Evolutionary conservation across 2,797 vertebrate genomes (phyloP).

Genomic region (Gymnothorax reevesii): DNA sequence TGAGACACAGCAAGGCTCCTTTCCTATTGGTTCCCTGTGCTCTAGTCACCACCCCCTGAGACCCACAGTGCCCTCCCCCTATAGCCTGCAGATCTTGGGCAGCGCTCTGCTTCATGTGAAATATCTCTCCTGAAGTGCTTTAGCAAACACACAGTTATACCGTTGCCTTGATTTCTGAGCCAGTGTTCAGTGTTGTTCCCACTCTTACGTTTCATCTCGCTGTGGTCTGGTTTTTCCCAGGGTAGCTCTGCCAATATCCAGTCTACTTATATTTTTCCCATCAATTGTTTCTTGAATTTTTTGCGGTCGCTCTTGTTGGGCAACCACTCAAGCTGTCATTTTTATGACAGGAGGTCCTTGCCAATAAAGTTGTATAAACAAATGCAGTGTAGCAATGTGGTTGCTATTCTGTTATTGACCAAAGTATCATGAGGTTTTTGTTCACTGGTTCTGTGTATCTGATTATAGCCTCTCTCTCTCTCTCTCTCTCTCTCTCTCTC

Average conservation of each 20-base stretch:
- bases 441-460: background rate
- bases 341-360: background rate
- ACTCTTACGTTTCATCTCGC: background rate
- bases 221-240: background rate
- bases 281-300: background rate
- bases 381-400: background rate
- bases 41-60: background rate
- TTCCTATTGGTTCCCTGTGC: background rate
- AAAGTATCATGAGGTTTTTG: background rate
- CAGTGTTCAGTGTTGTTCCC: background rate
- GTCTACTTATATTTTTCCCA: background rate
- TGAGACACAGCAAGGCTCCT: background rate
- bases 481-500: conserved; percentile 41
- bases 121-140: too few species aligned
- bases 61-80: background rate
- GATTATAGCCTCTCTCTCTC: background rate
- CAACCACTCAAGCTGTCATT: background rate
- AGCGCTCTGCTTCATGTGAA: background rate
- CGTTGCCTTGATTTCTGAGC: background rate
- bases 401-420: background rate
- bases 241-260: background rate
- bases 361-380: background rate
- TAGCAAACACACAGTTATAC: background rate
- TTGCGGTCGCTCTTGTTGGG: background rate
- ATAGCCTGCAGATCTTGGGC: background rate